Base-by-base conservation (phyloP, 2,113 vertebrate species). In the Melanotaenia duboulayi region DNA sequence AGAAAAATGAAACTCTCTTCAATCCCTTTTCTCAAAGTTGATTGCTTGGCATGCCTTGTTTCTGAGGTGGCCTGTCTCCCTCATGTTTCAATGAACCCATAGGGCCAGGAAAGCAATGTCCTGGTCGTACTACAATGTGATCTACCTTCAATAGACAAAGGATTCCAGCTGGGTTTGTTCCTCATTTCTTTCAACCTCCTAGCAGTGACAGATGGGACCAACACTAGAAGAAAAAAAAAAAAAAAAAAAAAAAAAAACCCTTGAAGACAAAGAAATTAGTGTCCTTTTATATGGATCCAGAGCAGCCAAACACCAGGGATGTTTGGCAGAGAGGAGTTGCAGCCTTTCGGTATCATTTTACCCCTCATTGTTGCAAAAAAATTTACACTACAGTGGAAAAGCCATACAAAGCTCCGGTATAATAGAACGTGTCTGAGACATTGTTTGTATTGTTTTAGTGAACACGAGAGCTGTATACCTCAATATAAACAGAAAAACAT, bases 131-230 rank as follows among this genome's bases (percentile, higher is more conserved):
- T 74, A 86, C 84, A 88, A 90, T 85, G 89, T 89, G 88, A 84
- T 90, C 85, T 82, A 87, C 90, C 81, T 89, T 90, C 84, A 89
- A 69, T 69, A 82, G 88, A 81, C 89, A 88, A 87, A 84, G 73
- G 84, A 75, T 83, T 90, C 89, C 83, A 90, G 89, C 83, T 82
- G 81, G 88, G 90, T 81, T 82, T 85, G 80, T 86, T 85, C 60
- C 77, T 72, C 69, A 67, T 78, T 89, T 85, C 89, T 93, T 93
- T 94, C 89, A 93, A 91, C 90, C 78, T 87, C 74, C 83, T 92
- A 88, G 91, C 88, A 91, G 83, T 85, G 86, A 90, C 93, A 93
- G 92, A 93, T 93, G 92, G 92, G 92, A 90, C 78, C 83, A 86
- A 88, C 83, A 87, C 76, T 80, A 70, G 62, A 74, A 76, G n/a